Percentiles rank a stretch among this genome's conserved stretches.
Evolutionary conservation across 2,888 invertebrate genomes (phyloP).

Genomic region (Polymixis lichenea): DNA sequence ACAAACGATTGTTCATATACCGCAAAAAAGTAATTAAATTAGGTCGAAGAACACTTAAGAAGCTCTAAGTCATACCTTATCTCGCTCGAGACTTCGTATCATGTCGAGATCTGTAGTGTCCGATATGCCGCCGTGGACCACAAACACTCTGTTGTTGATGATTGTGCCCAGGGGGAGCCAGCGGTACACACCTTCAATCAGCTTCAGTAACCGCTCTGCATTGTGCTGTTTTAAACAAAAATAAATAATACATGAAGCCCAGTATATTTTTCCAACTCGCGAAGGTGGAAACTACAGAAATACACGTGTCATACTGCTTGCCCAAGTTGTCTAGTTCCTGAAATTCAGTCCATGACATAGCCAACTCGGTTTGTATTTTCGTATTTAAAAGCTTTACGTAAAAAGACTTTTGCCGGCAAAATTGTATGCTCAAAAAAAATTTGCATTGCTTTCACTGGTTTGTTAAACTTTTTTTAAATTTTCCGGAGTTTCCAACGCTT

Average conservation of each 20-base stretch:
- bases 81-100: constrained; percentile 94
- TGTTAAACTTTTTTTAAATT: constrained; percentile 25
- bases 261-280: background rate
- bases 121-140: constrained; percentile 98
- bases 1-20: background rate
- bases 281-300: background rate
- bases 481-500: constrained; percentile 22
- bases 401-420: constrained; percentile 8
- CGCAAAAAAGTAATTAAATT: background rate
- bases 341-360: background rate
- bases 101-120: constrained; percentile 96
- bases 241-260: background rate
- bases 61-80: constrained; percentile 91
- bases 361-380: background rate
- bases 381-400: background rate
- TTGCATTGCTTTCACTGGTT: background rate
- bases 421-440: constrained; percentile 1
- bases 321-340: background rate
- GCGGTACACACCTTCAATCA: constrained; percentile 97
- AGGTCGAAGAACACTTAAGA: constrained; percentile 3
- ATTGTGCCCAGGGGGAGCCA: constrained; percentile 98
- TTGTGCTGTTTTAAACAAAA: constrained; percentile 90
- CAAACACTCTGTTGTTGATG: constrained; percentile 96
- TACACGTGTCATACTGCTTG: background rate
- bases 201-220: constrained; percentile 93